Evolutionary conservation across 2,888 invertebrate genomes (phyloP), one percentile per base, ranked within the genome.

Genomic region (Formica aserva): DNA sequence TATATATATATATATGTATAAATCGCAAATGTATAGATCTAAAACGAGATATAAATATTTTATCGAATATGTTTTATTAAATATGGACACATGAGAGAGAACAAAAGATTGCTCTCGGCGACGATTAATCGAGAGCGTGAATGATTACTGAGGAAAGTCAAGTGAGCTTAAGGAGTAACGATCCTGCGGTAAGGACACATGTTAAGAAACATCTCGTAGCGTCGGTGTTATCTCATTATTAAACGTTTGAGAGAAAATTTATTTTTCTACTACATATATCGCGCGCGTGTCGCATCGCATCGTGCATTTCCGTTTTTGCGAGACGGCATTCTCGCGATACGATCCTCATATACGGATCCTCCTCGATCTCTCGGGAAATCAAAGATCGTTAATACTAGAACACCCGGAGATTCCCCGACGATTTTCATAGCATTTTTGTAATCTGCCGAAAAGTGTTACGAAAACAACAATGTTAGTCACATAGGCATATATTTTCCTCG

Each of bases 181-280:
- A 60, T 29, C 41, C 35, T 32, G 71, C 3, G 18, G 4, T 15
- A 32, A 71, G 1, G 72, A 26, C 45, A 22, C 35, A 26, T 9
- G 35, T 72, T 72, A 60, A 45, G 72, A 60, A 72, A 60, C 60
- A 35, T 8, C 22, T 35, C 22, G 72, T 26, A 18, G 6, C 71
- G 45, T 78, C 35, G 13, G 48, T 52, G 48, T 52, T n/a, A 52
- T 52, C 48, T 60, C 60, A 80, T 45, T 78, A 78, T 78, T 80
- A 72, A 76, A 67, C 66, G 57, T 82, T 66, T 77, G 77, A 65
- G 32, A 75, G 32, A 75, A 76, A 57, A 75, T 76, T 65, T 75
- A 66, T 77, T 82, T 82, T 82, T 66, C 77, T 82, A 66, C 75
- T 82, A 35, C 65, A 66, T 63, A 72, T 45, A 72, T 72, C 77